Conservation (phyloP, 2,888 invertebrate species). For the Apotomis betuletana region DNA sequence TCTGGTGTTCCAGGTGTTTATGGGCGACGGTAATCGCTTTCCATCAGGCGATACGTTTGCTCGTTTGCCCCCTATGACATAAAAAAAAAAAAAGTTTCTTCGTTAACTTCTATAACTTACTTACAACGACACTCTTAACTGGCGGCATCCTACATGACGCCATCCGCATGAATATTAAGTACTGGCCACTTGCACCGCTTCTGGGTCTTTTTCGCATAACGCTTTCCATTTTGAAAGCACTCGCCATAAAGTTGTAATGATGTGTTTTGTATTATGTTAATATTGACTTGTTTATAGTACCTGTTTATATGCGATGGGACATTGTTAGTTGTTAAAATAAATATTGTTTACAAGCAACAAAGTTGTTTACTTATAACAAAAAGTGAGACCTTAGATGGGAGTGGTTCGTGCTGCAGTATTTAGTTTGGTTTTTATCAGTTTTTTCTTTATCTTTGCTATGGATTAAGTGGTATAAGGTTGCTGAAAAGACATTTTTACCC, state of each 20-base stretch:
- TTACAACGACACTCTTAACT: slow-evolving; percentile 22
- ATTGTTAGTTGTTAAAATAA: slow-evolving; percentile 31
- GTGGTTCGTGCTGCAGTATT: slow-evolving; percentile 2
- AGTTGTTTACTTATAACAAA: slow-evolving; percentile 13
- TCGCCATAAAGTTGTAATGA: slow-evolving; percentile 52
- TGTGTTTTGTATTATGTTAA: slow-evolving; percentile 56
- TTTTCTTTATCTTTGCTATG: slow-evolving; percentile 5
- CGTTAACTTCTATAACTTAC: not conserved
- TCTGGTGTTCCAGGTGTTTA: too few relatives aligned
- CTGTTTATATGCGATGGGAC: slow-evolving; percentile 30
- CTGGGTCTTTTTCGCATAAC: slow-evolving; percentile 66
- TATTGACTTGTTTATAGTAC: slow-evolving; percentile 50
- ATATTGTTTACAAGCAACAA: slow-evolving; percentile 31
- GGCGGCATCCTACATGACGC: slow-evolving; percentile 53
- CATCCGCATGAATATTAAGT: slow-evolving; percentile 69
- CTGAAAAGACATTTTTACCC: not conserved
- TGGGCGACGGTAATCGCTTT: too few relatives aligned
- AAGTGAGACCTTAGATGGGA: slow-evolving; percentile 15
- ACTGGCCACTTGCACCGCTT: slow-evolving; percentile 67
- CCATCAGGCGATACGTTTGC: too few relatives aligned
- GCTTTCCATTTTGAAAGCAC: slow-evolving; percentile 57
- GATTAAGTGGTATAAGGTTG: slow-evolving; percentile 10
- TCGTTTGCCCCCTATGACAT: too few relatives aligned
- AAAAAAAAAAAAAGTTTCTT: too few relatives aligned
- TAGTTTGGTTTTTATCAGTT: slow-evolving; percentile 3